Evolutionary conservation across 1,140 invertebrate genomes (phyloP), one percentile per base, ranked within the genome.

Genomic region (Leptinotarsa lineolata): DNA sequence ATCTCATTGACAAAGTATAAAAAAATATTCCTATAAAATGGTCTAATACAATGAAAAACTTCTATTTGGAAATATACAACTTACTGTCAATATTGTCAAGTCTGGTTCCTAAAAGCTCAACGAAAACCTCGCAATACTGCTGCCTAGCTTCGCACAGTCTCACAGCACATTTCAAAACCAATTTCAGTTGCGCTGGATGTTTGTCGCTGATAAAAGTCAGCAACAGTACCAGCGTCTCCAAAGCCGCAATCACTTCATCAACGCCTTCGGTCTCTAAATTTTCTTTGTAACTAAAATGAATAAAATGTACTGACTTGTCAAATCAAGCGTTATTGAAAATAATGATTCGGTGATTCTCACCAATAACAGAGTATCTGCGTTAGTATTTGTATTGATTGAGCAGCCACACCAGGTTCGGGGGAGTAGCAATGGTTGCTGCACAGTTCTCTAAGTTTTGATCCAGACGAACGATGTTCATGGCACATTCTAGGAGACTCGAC

Each of bases 161-260:
- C 48, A 95, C 92, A 71, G 90, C 89, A 81, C 93, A 93, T 21
- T 88, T 86, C 15, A 95, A 80, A 46, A 88, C 90, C 2, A 89
- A 85, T 81, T 90, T 89, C 13, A 93, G 80, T 39, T 91, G 88
- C 76, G 86, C 85, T 0, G 89, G 83, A 75, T 89, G 86, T 71
- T 88, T 86, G 30, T 86, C 85, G 45, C 87, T 78, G 4, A 81
- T 77, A 70, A 74, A 81, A 30, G 81, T 84, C 1, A 93, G 83
- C 1, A 92, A 82, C n/a, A 93, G 87, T 12, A 94, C 90, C 20
- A 94, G 81, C 5, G 91, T 91, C 83, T 94, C 92, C 12, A 93
- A 83, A 24, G 89, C 89, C 54, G 89, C 85, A 74, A 91, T 89
- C 4, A 91, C 84, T 76, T 91, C 88, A 60, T 90, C 86, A 1